Conservation (phyloP, 2,113 vertebrate species). For the Chrysemys picta region DNA sequence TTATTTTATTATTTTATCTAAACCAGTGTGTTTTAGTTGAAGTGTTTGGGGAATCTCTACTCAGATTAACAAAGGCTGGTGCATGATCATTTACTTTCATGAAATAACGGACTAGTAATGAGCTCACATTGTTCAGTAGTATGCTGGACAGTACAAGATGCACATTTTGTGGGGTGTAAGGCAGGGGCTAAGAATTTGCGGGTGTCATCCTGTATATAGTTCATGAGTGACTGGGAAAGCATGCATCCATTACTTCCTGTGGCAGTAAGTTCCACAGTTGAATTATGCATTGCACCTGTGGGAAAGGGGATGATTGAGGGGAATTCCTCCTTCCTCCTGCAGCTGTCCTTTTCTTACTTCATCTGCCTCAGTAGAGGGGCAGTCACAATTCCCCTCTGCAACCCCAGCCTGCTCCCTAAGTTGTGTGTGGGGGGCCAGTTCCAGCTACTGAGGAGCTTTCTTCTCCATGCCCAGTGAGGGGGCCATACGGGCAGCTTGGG, state of each 20-base stretch:
- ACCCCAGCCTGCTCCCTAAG: too few species aligned
- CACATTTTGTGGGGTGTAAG: not conserved
- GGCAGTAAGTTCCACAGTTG: not conserved
- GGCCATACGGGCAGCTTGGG: not conserved
- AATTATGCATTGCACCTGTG: not conserved
- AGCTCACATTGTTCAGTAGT: not conserved
- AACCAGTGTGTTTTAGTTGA: not conserved
- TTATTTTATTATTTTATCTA: not conserved
- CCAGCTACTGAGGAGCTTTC: too few species aligned
- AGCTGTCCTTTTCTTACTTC: too few species aligned
- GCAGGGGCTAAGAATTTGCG: not conserved
- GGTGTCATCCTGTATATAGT: not conserved
- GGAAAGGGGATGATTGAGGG: too few species aligned
- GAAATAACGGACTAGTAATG: not conserved
- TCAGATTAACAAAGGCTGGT: not conserved
- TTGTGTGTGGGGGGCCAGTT: too few species aligned
- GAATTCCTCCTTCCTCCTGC: too few species aligned
- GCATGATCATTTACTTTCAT: not conserved
- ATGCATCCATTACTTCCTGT: not conserved
- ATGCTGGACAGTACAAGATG: not conserved
- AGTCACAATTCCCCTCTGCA: too few species aligned
- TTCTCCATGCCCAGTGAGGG: too few species aligned
- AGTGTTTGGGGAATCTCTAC: not conserved
- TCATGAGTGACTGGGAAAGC: not conserved
- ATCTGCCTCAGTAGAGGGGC: too few species aligned